Conservation (phyloP, 2,113 vertebrate species). For the Ramphastos sulfuratus region DNA sequence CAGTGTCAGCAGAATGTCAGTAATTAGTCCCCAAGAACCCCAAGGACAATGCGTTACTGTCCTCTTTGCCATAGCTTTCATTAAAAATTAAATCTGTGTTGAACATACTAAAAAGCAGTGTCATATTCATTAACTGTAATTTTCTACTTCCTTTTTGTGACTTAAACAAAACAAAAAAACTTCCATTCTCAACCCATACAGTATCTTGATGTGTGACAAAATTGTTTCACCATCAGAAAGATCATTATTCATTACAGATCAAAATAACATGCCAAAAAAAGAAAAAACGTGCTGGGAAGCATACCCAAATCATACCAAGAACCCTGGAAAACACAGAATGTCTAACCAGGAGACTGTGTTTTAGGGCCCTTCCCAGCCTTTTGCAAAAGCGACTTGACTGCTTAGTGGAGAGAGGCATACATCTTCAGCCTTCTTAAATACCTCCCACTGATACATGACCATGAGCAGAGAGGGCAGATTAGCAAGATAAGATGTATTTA, state of each 20-base stretch:
- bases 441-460: background rate
- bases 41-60: background rate
- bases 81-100: background rate
- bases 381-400: background rate
- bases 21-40: background rate
- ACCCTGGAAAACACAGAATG: background rate
- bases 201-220: background rate
- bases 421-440: background rate
- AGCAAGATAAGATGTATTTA: background rate
- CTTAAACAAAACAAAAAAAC: background rate
- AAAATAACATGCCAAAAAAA: background rate
- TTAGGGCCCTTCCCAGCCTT: background rate
- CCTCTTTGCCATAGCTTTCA: background rate
- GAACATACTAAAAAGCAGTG: background rate
- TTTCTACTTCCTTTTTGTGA: background rate
- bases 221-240: background rate
- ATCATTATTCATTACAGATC: background rate
- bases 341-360: background rate
- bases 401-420: background rate
- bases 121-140: background rate
- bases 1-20: background rate
- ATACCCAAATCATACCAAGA: background rate
- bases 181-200: background rate
- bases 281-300: background rate
- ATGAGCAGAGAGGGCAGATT: background rate